These are phyloP conservation scores for Alcedo quadribrachys DNA, from an alignment of 2,797 vertebrate species.

Conservation along the genomic window DNA sequence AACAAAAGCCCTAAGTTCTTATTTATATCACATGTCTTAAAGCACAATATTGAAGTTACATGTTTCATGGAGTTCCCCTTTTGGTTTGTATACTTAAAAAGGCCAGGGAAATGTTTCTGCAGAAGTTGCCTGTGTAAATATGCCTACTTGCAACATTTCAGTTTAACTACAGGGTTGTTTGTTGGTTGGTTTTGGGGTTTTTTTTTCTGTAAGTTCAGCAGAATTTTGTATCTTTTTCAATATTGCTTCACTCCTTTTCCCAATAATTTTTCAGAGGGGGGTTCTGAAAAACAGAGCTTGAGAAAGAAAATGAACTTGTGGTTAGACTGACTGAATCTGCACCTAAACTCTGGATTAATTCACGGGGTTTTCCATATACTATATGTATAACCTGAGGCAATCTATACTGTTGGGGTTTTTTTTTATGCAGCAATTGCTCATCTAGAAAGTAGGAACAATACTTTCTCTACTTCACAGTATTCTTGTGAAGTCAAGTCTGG, in stretches of 20 bases:
- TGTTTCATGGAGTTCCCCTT: neutral
- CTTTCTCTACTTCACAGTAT: neutral
- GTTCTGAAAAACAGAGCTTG: neutral
- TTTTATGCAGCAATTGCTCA: neutral
- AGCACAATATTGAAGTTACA: neutral
- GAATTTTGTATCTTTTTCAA: neutral
- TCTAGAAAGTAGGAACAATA: neutral
- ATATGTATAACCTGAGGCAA: neutral
- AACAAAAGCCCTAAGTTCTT: neutral
- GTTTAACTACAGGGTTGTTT: neutral
- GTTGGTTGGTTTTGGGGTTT: too few relatives aligned
- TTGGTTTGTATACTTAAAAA: neutral
- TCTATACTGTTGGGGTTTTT: neutral
- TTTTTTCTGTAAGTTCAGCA: neutral
- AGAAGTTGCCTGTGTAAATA: neutral
- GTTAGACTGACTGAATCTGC: neutral
- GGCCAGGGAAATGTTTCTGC: neutral
- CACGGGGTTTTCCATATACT: conserved; percentile 7
- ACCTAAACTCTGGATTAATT: neutral
- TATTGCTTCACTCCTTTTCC: neutral
- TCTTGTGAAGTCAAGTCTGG: neutral
- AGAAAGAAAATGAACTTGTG: neutral
- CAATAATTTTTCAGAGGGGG: neutral
- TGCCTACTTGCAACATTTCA: neutral
- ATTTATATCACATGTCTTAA: neutral